phyloP scores from a whole-genome alignment of 2,888 invertebrate genomes.

The Molanna angustata region DNA sequence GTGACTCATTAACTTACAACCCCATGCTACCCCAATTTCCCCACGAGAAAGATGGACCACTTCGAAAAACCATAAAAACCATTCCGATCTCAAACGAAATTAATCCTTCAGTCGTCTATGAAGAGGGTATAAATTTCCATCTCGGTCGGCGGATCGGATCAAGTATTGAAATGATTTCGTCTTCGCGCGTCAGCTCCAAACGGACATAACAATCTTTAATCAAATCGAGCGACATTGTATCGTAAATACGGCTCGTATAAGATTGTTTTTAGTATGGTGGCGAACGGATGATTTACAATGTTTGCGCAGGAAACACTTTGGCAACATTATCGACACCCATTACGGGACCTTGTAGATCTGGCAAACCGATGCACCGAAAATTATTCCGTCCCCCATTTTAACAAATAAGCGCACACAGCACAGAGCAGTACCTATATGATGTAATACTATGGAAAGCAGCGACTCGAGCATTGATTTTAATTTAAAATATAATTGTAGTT shows the following conservation, averaged over 20 bases:
- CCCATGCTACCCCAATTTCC: constrained; percentile 25
- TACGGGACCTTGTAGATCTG: constrained; percentile 24
- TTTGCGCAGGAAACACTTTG: constrained; percentile 1
- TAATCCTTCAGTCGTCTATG: constrained; percentile 8
- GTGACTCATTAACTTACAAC: constrained; percentile 33
- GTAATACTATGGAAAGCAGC: constrained; percentile 15
- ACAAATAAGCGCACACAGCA: constrained; percentile 23
- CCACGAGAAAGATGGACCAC: constrained; percentile 12
- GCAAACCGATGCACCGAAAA: constrained; percentile 27
- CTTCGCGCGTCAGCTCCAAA: no score
- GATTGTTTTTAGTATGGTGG: constrained; percentile 5
- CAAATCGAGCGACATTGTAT: no score
- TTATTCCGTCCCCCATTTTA: constrained; percentile 25
- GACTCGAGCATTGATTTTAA: constrained; percentile 53
- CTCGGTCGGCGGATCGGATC: not conserved
- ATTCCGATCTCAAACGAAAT: constrained; percentile 17
- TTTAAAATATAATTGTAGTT: constrained; percentile 58
- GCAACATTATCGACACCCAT: constrained; percentile 28
- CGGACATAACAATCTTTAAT: no score
- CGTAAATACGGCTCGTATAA: no score
- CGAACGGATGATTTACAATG: constrained; percentile 3
- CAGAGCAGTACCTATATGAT: not conserved
- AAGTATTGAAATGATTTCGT: not conserved
- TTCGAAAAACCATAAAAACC: constrained; percentile 15
- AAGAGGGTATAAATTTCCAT: constrained; percentile 8